Evolutionary conservation across 92 coral and sea anemone genomes (phyloP), one percentile per base, ranked within the genome.

Genomic region (Epizoanthus rinbou): DNA sequence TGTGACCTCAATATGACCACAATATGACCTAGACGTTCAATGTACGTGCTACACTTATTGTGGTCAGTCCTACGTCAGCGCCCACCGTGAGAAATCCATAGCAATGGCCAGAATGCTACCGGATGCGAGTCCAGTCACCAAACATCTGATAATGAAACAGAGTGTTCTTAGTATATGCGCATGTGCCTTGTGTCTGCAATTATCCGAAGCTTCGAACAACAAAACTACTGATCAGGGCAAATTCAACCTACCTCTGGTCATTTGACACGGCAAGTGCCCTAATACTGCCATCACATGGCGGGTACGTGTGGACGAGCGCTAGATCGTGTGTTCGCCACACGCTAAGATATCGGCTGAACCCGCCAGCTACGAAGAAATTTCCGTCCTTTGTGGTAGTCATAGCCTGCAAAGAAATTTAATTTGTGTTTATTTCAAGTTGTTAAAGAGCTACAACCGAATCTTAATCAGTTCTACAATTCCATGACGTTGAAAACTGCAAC

Each of bases 41-140:
- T 50, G 54, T 50, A 50, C 54, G 54, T 50, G 15, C 9, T 9
- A 9, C 25, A 15, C 28, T 10, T 22, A 17, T 15, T 62, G 43
- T 23, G 19, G 6, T 25, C 3, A 10, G 15, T 1, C 22, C 54
- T 56, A 75, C 24, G 76, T 91, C 50, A 97, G 56, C 64, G 98
- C 52, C 98, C 97, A 94, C 85, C 96, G 79, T 67, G 94, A 68
- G 86, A 97, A 92, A 83, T 97, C 96, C 84, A 96, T 91, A 25
- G 98, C 99, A 74, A 97, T 90, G 22, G 98, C 99, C 50, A 97
- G 74, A 64, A 97, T 93, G 62, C 94, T 94, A 72, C 99, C 99
- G 57, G 99, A 97, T 19, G 99, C 99, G 65, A 94, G 86, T 43
- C 99, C 99, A 13, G 94, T 98, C 45, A 94, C 98, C 72, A 97